A percentile compares a stretch with the other conserved stretches of the same genome.
Evolutionary conservation across 2,797 vertebrate genomes (phyloP).

Genomic region (Coracias cyanogaster): DNA sequence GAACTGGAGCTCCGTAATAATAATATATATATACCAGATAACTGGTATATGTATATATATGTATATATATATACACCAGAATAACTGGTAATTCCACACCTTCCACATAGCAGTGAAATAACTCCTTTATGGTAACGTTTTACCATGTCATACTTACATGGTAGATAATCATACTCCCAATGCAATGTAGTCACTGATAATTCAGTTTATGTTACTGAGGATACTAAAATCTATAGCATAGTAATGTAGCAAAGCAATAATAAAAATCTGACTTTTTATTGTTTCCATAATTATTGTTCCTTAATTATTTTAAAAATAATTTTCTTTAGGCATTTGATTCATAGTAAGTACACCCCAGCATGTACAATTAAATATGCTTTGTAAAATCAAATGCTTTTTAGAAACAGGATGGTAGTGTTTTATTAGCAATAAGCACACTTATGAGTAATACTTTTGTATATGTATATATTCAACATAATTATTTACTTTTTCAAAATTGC

Average conservation of each 20-base stretch:
- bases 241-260: background rate
- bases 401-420: background rate
- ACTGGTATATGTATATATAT: too few relatives aligned
- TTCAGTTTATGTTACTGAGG: background rate
- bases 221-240: background rate
- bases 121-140: background rate
- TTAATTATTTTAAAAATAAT: background rate
- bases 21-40: too few relatives aligned
- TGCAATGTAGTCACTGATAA: background rate
- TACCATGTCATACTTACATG: background rate
- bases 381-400: background rate
- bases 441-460: background rate
- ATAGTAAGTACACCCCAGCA: background rate
- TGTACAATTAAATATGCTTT: background rate
- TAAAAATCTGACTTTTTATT: background rate
- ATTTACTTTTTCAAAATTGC: background rate
- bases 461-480: background rate
- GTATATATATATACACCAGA: too few relatives aligned
- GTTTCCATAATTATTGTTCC: background rate
- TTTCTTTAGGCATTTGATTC: background rate
- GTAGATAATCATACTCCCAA: rapidly evolving
- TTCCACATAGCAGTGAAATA: background rate
- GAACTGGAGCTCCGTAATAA: background rate
- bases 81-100: background rate
- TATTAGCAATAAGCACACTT: background rate